These are phyloP conservation scores for Drosophila nasuta DNA, from an alignment of 1,140 invertebrate species.

Conservation along the genomic window DNA sequence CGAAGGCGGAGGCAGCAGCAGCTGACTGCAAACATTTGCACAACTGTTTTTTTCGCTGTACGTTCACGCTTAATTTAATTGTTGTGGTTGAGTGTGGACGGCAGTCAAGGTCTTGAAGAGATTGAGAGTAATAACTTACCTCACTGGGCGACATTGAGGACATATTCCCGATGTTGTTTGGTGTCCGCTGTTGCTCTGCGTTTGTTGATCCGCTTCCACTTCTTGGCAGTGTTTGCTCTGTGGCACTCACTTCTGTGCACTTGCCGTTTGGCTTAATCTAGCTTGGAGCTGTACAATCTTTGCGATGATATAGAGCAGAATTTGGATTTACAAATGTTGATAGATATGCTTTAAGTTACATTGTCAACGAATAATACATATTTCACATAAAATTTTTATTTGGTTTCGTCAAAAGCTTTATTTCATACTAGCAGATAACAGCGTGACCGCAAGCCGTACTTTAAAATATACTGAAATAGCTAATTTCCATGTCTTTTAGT, in stretches of 20 bases:
- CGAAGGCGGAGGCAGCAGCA: slow-evolving; percentile 14
- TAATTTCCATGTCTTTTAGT: too few relatives aligned
- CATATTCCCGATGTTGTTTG: slow-evolving; percentile 45
- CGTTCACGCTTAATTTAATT: background rate
- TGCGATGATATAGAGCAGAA: slow-evolving; percentile 24
- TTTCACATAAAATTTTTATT: slow-evolving; percentile 16
- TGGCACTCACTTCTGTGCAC: background rate
- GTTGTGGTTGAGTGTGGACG: background rate
- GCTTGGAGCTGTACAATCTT: slow-evolving; percentile 16
- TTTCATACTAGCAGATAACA: slow-evolving; percentile 8
- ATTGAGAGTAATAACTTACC: slow-evolving; percentile 49
- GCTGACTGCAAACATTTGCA: slow-evolving; percentile 64
- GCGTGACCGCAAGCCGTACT: background rate
- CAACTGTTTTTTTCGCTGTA: slow-evolving; percentile 47
- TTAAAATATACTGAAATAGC: background rate
- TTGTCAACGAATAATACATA: slow-evolving; percentile 24
- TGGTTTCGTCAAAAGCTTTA: slow-evolving; percentile 15
- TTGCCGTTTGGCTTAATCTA: slow-evolving; percentile 6
- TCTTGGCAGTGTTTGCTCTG: slow-evolving; percentile 25
- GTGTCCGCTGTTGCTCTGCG: slow-evolving; percentile 37
- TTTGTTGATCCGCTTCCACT: slow-evolving; percentile 37
- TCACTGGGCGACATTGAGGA: slow-evolving; percentile 75
- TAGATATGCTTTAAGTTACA: slow-evolving; percentile 25
- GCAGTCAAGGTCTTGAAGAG: background rate
- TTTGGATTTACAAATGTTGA: slow-evolving; percentile 33